A percentile compares a stretch with the other conserved stretches of the same genome.
phyloP scores from a whole-genome alignment of 2,113 vertebrate genomes.

The Thalassoma bifasciatum region DNA sequence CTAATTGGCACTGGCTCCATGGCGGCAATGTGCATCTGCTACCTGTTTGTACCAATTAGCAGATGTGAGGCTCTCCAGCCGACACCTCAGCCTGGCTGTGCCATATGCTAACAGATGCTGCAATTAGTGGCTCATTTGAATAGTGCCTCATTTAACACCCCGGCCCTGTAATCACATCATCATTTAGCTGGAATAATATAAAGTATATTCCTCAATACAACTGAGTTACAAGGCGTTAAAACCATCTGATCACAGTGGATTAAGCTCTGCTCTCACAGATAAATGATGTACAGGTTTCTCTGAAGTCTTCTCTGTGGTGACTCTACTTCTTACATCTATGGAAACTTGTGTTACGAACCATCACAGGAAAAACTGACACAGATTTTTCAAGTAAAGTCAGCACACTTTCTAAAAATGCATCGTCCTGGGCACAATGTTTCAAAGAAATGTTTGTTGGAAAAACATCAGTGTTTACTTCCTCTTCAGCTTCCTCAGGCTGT shows the following conservation, averaged over 20 bases:
- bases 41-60: conserved; percentile 88
- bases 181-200: conserved; percentile 61
- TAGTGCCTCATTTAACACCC: conserved; percentile 88
- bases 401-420: not conserved
- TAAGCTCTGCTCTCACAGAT: conserved; percentile 32
- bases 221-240: conserved; percentile 53
- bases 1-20: conserved; percentile 81
- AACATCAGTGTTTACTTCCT: not conserved
- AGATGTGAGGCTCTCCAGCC: conserved; percentile 82
- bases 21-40: conserved; percentile 81
- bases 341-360: not conserved
- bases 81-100: conserved; percentile 80
- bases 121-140: conserved; percentile 93
- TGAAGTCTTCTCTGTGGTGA: not conserved
- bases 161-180: conserved; percentile 88
- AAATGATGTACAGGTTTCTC: conserved; percentile 27
- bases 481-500: not conserved
- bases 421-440: not conserved
- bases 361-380: not conserved
- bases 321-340: not conserved
- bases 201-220: conserved; percentile 51
- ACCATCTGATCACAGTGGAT: conserved; percentile 43
- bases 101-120: conserved; percentile 88
- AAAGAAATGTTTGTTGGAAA: not conserved
- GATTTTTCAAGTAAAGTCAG: not conserved